Conservation (phyloP, 2,888 invertebrate genomes). For the Mycalesis mineus region DNA sequence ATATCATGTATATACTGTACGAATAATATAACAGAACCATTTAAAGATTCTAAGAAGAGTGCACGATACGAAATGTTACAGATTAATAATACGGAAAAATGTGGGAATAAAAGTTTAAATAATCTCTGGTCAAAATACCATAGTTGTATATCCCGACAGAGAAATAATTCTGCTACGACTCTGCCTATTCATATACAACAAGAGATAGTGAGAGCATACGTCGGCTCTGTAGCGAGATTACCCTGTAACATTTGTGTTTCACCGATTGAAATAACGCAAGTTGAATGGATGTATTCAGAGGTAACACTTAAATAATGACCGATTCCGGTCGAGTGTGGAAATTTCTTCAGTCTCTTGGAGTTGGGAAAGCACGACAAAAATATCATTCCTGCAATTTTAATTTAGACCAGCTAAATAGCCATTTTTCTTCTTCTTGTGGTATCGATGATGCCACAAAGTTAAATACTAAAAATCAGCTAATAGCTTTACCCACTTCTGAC, state of each 20-base stretch:
- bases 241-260: neutral
- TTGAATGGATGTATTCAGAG: neutral
- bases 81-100: neutral
- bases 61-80: neutral
- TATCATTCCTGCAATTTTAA: no score
- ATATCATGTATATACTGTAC: neutral
- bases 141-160: neutral
- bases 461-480: no score
- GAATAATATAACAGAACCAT: neutral
- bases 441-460: no score
- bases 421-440: no score
- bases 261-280: neutral
- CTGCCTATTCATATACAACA: no score
- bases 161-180: no score
- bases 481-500: no score
- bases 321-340: no score
- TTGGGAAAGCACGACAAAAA: no score
- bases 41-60: neutral
- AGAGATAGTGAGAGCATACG: neutral
- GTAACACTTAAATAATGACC: neutral
- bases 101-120: neutral
- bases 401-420: no score
- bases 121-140: neutral
- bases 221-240: neutral
- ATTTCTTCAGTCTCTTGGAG: no score